A percentile compares a stretch with the other conserved stretches of the same genome.
Conservation (phyloP, 2,797 vertebrate genomes). For the Eulemur rubriventer region DNA sequence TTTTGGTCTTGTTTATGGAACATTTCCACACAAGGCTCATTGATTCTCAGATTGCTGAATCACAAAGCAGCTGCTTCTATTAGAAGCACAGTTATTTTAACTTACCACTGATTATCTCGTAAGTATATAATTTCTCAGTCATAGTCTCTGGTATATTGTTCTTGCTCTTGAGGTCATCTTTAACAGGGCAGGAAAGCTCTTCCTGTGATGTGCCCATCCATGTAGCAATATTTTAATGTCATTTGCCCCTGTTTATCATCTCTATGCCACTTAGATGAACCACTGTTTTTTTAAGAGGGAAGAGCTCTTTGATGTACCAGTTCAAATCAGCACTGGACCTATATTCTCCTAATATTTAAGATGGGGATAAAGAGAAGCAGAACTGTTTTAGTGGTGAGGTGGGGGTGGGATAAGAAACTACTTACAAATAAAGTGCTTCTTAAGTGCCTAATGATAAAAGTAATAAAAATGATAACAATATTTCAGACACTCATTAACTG, state of each 20-base stretch:
- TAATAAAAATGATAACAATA: conserved; percentile 32
- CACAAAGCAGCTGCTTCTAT: conserved; percentile 66
- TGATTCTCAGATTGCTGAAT: conserved; percentile 72
- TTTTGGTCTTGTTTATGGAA: conserved; percentile 67
- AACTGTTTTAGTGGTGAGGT: background rate
- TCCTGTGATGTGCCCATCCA: background rate
- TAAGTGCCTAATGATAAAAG: conserved; percentile 22
- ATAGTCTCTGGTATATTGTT: conserved; percentile 17
- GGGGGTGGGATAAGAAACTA: background rate
- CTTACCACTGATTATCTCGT: conserved; percentile 59
- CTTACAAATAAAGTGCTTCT: background rate
- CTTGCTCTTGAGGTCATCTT: conserved; percentile 54
- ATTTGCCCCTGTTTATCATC: background rate
- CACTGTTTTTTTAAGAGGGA: background rate
- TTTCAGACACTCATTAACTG: background rate
- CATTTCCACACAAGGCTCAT: conserved; percentile 68
- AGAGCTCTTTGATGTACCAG: background rate
- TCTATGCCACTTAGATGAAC: background rate
- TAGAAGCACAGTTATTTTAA: conserved; percentile 62
- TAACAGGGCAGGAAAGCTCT: conserved; percentile 23
- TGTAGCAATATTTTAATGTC: conserved; percentile 20
- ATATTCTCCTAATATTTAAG: conserved; percentile 25
- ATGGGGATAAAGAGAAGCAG: background rate
- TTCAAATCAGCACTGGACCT: background rate
- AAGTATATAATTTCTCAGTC: conserved; percentile 61